Percentiles rank a stretch among this genome's conserved stretches.
phyloP scores from a whole-genome alignment of 2,888 invertebrate species.

The Athalia cordata region DNA sequence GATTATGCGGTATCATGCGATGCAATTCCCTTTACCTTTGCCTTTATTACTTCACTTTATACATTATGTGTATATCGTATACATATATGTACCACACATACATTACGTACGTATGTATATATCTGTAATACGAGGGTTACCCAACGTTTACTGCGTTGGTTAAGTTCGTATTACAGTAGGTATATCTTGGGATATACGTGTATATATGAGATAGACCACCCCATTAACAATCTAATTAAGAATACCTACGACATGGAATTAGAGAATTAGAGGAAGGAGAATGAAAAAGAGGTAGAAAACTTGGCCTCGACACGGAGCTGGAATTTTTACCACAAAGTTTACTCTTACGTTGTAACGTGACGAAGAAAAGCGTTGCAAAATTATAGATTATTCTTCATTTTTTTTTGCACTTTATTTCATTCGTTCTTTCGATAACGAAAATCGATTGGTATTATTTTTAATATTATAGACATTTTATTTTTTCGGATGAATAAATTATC shows the following conservation, averaged over 20 bases:
- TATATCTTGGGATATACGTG: conserved; percentile 40
- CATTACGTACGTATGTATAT: no score
- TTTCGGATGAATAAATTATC: no score
- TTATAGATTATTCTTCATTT: no score
- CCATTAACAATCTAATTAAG: conserved; percentile 66
- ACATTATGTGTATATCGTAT: conserved; percentile 56
- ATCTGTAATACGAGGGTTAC: no score
- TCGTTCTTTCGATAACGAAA: no score
- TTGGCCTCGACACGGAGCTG: conserved; percentile 1
- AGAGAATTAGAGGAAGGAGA: conserved; percentile 15
- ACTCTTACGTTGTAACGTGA: not conserved
- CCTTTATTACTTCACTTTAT: conserved; percentile 24
- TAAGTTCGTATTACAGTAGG: conserved; percentile 51
- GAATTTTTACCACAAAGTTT: not conserved
- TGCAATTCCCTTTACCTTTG: conserved; percentile 67
- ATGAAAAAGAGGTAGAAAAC: conserved; percentile 46
- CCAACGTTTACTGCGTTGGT: no score
- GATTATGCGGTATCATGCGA: conserved; percentile 69
- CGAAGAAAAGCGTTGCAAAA: not conserved
- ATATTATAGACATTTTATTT: no score
- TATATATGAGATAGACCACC: conserved; percentile 52
- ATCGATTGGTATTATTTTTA: no score
- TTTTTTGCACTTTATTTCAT: no score
- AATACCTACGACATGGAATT: conserved; percentile 44
- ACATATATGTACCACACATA: conserved; percentile 48